Evolutionary conservation across 1,140 invertebrate genomes (phyloP), one percentile per base, ranked within the genome.

Genomic region (Drosophila aff.): DNA sequence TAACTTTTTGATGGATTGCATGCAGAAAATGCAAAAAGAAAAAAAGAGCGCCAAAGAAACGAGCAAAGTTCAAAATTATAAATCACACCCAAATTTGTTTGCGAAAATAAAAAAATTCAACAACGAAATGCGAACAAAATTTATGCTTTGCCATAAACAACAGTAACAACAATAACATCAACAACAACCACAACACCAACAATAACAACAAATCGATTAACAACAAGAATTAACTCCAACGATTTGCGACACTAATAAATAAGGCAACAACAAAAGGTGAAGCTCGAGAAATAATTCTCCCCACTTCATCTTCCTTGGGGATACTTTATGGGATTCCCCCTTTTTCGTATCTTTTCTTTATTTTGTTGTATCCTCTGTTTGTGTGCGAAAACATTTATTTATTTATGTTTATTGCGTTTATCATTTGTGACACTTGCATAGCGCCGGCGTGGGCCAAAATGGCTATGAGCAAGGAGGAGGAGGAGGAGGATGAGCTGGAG

Each of bases 221-320:
- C 80, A 57, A 36, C 52, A 36, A 46, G 76, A 69, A 71, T 78
- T 61, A 62, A 78, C 66, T 80, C 67, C 81, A 87, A 87, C 83
- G 83, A 87, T 87, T 87, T 89, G 83, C 76, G 83, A 87, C 84
- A 87, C 83, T 89, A 87, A 87, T 87, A 87, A 87, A 87, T 89
- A 87, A 83, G 80, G 64, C 76, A 46, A 49, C 46, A 44, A 73
- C 71, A 73, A 73, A 73, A 41, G 28, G 16, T 4, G 21, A 33
- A 50, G 33, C 63, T 23, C 52, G 33, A 16, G 21, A 23, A n/a
- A 65, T 23, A 16, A 69, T 66, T 55, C 61, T 64, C 66, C 23
- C 60, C 68, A 58, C 57, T 81, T 46, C 44, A 61, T 67, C 77
- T 41, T 80, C 55, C 46, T 68, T 11, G 31, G 43, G 36, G 47